Base-by-base conservation (phyloP, 1,140 invertebrate species). In the Drosophila parabipectinata region DNA sequence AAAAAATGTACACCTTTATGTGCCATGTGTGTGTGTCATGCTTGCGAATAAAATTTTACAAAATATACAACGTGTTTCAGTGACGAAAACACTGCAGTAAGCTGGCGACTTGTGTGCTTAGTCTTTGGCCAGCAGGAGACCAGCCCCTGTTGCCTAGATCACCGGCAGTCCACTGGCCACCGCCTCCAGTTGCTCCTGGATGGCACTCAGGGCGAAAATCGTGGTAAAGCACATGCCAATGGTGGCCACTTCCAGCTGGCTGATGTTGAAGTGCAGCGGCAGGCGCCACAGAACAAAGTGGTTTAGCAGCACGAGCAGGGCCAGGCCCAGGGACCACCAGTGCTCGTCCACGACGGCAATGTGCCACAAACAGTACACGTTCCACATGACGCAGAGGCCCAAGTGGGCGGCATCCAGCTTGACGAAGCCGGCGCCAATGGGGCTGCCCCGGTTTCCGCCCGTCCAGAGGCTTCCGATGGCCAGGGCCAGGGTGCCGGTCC, bases 171-270 rank as follows among this genome's bases (percentile, higher is more conserved):
- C 44, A 34, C 69, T 81, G 9, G 24, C 51, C 30, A 56, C 24
- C 0, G 41, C 66, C 0, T 79, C 79, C 7, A 63, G 14, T 15
- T 83, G 30, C 64, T 88, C 83, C 55, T 88, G 79, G 0, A 61
- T 71, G 5, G 83, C 79, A 30, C 88, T 88, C 6, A 88, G 52
- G 7, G 83, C 83, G 48, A 88, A 88, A 18, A 88, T 77, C 0
- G 82, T 47, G 3, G 79, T 73, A 50, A 88, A 88, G 39, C 83
- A 88, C 83, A 88, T 89, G 57, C 83, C 83, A 39, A 88, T 79
- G 3, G 83, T 89, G 59, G 62, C 55, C 18, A 88, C 68, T 51
- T 88, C 83, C 39, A 73, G 55, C 2, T 68, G 30, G 9, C 72
- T 73, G 24, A 88, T 88, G 30, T 83, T 88, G 9, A 59, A 88